Conservation (phyloP, 1,140 invertebrate genomes). For the Thalassaphorura encarpata region DNA sequence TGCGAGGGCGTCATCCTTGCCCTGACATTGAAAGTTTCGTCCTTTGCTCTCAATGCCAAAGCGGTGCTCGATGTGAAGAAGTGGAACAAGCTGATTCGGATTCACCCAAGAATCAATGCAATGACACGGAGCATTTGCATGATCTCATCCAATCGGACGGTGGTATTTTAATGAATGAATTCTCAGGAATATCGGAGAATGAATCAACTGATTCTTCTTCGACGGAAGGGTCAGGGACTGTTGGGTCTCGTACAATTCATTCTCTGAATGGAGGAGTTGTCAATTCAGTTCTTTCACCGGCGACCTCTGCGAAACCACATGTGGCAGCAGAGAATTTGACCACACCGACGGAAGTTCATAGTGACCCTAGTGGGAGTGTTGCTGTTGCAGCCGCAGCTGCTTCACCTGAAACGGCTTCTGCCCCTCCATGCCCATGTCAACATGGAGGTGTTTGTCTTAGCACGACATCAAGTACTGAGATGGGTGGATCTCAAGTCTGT, state of each 20-base stretch:
- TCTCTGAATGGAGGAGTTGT: not conserved
- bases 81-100: slow-evolving; percentile 33
- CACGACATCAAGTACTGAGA: not conserved
- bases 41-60: slow-evolving; percentile 15
- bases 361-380: not conserved
- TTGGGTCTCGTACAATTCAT: not conserved
- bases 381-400: not conserved
- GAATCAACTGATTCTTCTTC: slow-evolving; percentile 47
- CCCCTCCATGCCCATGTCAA: slow-evolving; percentile 35
- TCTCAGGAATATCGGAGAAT: too few species aligned
- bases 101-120: slow-evolving; percentile 38
- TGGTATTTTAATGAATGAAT: too few species aligned
- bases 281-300: not conserved
- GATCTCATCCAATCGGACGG: too few species aligned
- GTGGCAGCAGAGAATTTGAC: not conserved
- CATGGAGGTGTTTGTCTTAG: slow-evolving; percentile 42
- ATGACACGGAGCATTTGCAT: too few species aligned
- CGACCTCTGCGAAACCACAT: not conserved
- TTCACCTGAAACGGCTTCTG: not conserved
- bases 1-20: slow-evolving; percentile 13
- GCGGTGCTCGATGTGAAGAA: slow-evolving; percentile 3
- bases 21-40: slow-evolving; percentile 17
- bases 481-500: not conserved
- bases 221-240: not conserved
- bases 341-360: not conserved